phyloP scores from a whole-genome alignment of 2,797 vertebrate genomes.

The Paramormyrops hopkinsi region DNA sequence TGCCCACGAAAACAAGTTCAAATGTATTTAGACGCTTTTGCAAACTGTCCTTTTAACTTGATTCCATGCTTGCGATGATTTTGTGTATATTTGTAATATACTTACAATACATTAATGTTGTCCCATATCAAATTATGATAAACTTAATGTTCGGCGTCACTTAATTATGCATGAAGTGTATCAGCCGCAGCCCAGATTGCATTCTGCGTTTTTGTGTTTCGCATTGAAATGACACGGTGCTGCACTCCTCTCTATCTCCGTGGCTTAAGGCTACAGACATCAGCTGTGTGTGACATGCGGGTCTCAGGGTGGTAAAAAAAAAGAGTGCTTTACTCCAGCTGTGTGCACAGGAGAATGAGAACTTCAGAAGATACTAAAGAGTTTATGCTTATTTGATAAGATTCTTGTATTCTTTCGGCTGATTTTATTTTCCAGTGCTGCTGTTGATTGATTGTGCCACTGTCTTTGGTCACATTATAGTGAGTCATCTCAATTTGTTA shows the following conservation, averaged over 20 bases:
- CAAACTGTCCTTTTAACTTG: background rate
- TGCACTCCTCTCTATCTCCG: background rate
- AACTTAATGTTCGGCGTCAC: background rate
- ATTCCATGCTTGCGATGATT: background rate
- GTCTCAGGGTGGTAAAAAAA: background rate
- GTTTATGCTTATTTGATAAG: background rate
- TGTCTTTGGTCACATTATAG: background rate
- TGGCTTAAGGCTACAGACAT: background rate
- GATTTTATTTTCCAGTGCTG: background rate
- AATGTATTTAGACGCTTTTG: background rate
- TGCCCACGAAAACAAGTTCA: background rate
- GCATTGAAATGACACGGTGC: background rate
- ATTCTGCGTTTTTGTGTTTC: background rate
- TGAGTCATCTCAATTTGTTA: background rate
- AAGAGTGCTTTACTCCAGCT: background rate
- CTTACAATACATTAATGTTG: background rate
- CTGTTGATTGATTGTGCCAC: background rate
- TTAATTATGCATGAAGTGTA: slow-evolving; percentile 8
- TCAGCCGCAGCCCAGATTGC: background rate
- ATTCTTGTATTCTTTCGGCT: background rate
- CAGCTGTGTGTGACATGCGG: background rate
- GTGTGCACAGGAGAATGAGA: background rate
- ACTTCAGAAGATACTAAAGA: background rate
- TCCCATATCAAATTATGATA: background rate
- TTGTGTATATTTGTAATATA: background rate